phyloP scores from a whole-genome alignment of 1,140 invertebrate genomes.

The Drosophila orosa region DNA sequence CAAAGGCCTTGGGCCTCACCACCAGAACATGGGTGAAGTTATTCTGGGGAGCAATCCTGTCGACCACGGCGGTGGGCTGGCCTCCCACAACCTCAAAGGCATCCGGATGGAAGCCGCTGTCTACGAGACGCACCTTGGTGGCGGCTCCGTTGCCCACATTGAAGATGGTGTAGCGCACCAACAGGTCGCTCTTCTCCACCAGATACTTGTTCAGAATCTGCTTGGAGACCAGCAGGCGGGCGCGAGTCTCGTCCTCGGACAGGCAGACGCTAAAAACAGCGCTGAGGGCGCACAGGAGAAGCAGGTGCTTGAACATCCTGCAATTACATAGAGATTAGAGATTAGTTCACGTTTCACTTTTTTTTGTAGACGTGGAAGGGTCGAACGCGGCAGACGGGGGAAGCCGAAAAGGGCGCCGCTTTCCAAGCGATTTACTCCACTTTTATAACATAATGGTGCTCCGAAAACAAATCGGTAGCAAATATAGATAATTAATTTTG shows the following conservation, averaged over 20 bases:
- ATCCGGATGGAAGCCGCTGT: conserved; percentile 95
- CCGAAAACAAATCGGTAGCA: not conserved
- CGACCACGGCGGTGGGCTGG: conserved; percentile 92
- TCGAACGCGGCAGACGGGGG: conserved; percentile 4
- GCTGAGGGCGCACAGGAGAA: conserved; percentile 66
- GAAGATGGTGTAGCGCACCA: conserved; percentile 95
- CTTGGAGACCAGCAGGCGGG: conserved; percentile 92
- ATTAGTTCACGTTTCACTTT: conserved; percentile 60
- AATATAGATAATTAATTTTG: conserved; percentile 1
- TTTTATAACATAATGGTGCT: conserved; percentile 16
- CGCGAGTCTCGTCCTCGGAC: conserved; percentile 88
- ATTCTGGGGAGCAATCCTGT: conserved; percentile 94
- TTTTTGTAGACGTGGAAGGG: conserved; percentile 82
- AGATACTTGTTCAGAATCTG: conserved; percentile 98
- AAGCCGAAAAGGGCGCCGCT: conserved; percentile 13
- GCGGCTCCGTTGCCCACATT: conserved; percentile 95
- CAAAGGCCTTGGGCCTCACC: conserved; percentile 94
- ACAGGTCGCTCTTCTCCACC: conserved; percentile 98
- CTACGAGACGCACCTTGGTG: conserved; percentile 93
- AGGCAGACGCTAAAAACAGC: conserved; percentile 67
- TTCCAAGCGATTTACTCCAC: not conserved
- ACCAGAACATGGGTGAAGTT: conserved; percentile 98
- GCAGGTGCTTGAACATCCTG: conserved; percentile 74
- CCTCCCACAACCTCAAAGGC: conserved; percentile 95
- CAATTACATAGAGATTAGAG: conserved; percentile 9